Base-by-base conservation (phyloP, 1,140 invertebrate genomes). In the Pseudomyrmex cubaensis region DNA sequence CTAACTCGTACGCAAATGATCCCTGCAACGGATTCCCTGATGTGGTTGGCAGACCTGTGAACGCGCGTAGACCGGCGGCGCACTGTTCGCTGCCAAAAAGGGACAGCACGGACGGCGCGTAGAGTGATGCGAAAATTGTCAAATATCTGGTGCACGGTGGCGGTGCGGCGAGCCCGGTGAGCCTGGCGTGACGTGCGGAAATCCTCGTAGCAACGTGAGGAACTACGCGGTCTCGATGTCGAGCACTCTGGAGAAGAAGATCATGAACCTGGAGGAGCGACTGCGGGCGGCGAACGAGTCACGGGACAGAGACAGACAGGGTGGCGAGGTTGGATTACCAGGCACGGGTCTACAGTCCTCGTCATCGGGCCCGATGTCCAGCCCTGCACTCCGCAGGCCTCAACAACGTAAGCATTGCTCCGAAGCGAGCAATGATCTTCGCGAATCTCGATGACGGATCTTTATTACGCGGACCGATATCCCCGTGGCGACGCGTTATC, bases 251-350 rank as follows among this genome's bases (percentile, higher is more conserved):
- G 95, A 95, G 90, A 95, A 94, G 85, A 96, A 96, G 93, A 95
- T 97, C 89, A 93, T 96, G 87, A 95, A 96, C 85, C 92, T 97
- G 86, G 95, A 97, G 93, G 95, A 95, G 83, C 94, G 95, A 72
- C 93, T 97, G 64, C 95, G 95, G 89, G 95, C 95, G 52, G 96
- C 97, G 94, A 96, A 96, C 92, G 95, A 96, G 91, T 95, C 95
- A 44, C 92, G 93, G 70, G 94, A 95, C 67, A 92, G 95, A 87
- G 95, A 95, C 78, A 91, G 92, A 77, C 93, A 92, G 50, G 89
- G 75, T 75, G 90, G 74, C 84, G 92, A 92, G 84, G 82, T 91
- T 87, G 0, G 85, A 77, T 67, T 75, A 35, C 35, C 91, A 86
- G 88, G 88, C 86, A 85, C 85, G 67, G 82, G 87, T 22, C 17